These are phyloP conservation scores for Apodemia mormo DNA, from an alignment of 2,888 invertebrate species.

Conservation along the genomic window DNA sequence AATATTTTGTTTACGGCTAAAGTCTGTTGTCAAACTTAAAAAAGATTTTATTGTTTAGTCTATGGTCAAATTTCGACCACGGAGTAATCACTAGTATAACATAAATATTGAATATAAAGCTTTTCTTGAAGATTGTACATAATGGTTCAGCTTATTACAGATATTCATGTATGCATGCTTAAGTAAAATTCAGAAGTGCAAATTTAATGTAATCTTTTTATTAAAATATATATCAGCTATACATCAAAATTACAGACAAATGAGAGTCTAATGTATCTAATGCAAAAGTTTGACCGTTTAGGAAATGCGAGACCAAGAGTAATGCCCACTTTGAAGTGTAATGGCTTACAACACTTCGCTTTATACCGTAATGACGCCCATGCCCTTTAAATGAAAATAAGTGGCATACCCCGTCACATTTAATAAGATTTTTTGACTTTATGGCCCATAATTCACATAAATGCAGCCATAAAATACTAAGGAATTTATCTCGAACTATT, in stretches of 20 bases:
- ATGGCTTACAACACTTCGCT: conserved; percentile 43
- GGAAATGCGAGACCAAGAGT: conserved; percentile 39
- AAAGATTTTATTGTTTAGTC: too few species aligned
- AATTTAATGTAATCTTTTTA: not conserved
- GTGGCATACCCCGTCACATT: conserved; percentile 24
- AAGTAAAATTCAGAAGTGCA: not conserved
- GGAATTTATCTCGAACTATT: not conserved
- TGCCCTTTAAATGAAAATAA: conserved; percentile 33
- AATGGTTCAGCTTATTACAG: too few species aligned
- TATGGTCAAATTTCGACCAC: too few species aligned
- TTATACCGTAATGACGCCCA: conserved; percentile 32
- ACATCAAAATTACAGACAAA: conserved; percentile 20
- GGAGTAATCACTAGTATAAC: too few species aligned
- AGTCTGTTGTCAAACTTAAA: too few species aligned
- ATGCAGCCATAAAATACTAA: not conserved
- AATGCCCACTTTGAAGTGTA: conserved; percentile 39
- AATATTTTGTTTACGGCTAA: too few species aligned
- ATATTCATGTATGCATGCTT: too few species aligned
- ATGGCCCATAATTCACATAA: not conserved
- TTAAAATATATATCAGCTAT: not conserved
- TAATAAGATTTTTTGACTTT: not conserved
- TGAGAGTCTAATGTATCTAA: conserved; percentile 32
- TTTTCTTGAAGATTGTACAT: too few species aligned
- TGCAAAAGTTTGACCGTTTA: conserved; percentile 36
- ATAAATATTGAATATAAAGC: too few species aligned